A percentile compares a stretch with the other conserved stretches of the same genome.
Evolutionary conservation across 1,140 invertebrate species (phyloP).

Genomic region (Saccostrea echinata): DNA sequence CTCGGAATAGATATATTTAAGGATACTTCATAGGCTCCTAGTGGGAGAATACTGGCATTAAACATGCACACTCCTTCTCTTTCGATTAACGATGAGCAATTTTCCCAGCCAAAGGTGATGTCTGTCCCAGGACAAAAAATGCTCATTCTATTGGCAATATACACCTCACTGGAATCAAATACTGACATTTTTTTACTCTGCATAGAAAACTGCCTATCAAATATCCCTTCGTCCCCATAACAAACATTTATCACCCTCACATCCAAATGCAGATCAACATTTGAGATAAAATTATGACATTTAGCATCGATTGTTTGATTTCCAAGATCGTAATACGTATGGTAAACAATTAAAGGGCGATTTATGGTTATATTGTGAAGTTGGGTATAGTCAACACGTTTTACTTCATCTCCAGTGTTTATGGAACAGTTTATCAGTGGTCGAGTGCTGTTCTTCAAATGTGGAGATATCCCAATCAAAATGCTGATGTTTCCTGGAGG

Average conservation of each 20-base stretch:
- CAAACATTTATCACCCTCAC: not conserved
- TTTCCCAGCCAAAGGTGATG: not conserved
- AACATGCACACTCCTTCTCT: slow-evolving; percentile 5
- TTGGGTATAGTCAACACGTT: not conserved
- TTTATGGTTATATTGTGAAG: not conserved
- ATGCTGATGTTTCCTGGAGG: slow-evolving; percentile 4
- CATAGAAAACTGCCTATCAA: not conserved
- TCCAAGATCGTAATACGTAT: slow-evolving; percentile 13
- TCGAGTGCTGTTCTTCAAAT: not conserved
- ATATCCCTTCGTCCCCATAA: slow-evolving; percentile 10
- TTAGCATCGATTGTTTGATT: not conserved
- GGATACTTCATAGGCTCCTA: not conserved
- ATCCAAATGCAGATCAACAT: not conserved
- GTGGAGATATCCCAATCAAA: not conserved
- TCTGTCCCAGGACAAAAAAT: not conserved
- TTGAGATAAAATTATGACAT: not conserved
- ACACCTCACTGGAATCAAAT: not conserved
- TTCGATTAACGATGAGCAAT: not conserved
- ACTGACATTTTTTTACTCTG: not conserved
- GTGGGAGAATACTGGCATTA: not conserved
- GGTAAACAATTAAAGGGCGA: not conserved
- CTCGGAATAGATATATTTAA: not conserved
- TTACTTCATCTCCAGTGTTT: not conserved
- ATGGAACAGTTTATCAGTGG: not conserved
- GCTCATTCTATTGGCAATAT: slow-evolving; percentile 12